Evolutionary conservation across 2,797 vertebrate genomes (phyloP).

Genomic region (Danionella dracula): DNA sequence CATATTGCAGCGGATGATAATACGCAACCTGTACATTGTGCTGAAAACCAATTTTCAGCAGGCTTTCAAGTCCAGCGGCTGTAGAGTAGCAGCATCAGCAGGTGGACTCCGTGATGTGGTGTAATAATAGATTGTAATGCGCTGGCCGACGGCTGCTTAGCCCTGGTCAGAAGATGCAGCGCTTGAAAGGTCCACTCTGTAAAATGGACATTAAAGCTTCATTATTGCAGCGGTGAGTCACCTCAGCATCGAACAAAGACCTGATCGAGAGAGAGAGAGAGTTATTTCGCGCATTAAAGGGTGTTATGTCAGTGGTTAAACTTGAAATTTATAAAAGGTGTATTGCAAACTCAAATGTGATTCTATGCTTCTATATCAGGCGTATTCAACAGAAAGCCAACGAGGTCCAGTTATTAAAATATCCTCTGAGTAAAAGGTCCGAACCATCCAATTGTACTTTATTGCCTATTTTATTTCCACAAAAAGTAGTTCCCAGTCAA

Average conservation of each 20-base stretch:
- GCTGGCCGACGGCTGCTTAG: not conserved
- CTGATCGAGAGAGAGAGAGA: not conserved
- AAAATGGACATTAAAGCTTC: conserved; percentile 7
- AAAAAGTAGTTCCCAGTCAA: too few relatives aligned
- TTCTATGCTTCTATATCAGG: too few relatives aligned
- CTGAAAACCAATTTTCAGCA: conserved; percentile 4
- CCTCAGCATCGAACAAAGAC: not conserved
- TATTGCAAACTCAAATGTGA: too few relatives aligned
- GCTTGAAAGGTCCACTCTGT: not conserved
- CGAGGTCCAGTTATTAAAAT: too few relatives aligned
- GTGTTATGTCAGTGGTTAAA: too few relatives aligned
- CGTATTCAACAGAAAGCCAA: too few relatives aligned
- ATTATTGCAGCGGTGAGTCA: conserved; percentile 25
- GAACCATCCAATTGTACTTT: too few relatives aligned
- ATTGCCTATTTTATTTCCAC: too few relatives aligned
- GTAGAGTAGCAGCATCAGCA: conserved; percentile 15
- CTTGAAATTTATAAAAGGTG: too few relatives aligned
- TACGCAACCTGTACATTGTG: not conserved
- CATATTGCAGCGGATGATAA: not conserved
- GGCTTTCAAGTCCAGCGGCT: not conserved
- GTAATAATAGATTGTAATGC: conserved; percentile 23
- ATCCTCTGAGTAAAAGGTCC: too few relatives aligned
- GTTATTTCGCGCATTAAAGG: too few relatives aligned
- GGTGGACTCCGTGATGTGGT: conserved; percentile 11
- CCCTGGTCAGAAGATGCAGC: conserved; percentile 15